Evolutionary conservation across 92 coral and sea anemone genomes (phyloP).

Genomic region (Chrysogorgia sp.): DNA sequence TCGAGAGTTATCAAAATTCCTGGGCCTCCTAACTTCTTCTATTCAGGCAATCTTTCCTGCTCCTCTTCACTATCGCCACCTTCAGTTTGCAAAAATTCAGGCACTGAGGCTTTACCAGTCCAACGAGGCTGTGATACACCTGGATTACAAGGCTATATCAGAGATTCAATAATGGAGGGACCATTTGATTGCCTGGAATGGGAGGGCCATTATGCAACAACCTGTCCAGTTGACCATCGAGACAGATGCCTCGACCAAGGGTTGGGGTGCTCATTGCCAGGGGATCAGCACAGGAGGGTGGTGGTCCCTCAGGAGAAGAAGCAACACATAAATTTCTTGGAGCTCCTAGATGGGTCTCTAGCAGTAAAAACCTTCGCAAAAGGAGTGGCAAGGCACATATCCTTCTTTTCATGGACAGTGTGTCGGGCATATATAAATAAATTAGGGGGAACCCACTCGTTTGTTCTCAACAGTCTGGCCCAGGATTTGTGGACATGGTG

Average conservation of each 20-base stretch:
- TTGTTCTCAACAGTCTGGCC: conserved; percentile 43
- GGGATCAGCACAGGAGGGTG: conserved; percentile 47
- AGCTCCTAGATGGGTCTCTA: conserved; percentile 63
- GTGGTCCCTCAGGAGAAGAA: conserved; percentile 49
- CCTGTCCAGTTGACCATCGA: conserved; percentile 62
- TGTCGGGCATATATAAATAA: conserved; percentile 50
- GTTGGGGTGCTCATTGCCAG: conserved; percentile 65
- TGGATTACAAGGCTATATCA: conserved; percentile 40
- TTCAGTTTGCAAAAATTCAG: conserved; percentile 54
- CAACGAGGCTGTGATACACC: conserved; percentile 50
- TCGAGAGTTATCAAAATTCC: conserved; percentile 60
- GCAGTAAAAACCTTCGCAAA: conserved; percentile 49
- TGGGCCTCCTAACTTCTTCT: conserved; percentile 60
- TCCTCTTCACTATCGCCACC: conserved; percentile 59
- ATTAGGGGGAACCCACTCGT: conserved; percentile 57
- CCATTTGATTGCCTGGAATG: conserved; percentile 55
- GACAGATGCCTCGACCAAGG: conserved; percentile 58
- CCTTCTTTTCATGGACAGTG: conserved; percentile 57
- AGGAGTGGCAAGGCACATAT: conserved; percentile 25
- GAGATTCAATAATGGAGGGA: conserved; percentile 57
- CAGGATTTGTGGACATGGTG: conserved; percentile 53
- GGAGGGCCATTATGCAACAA: conserved; percentile 52
- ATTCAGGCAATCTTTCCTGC: conserved; percentile 56
- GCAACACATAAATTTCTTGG: conserved; percentile 60
- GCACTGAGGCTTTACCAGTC: conserved; percentile 38